Evolutionary conservation across 2,797 vertebrate genomes (phyloP), one percentile per base, ranked within the genome.

Genomic region (Sebastes wilsoni): DNA sequence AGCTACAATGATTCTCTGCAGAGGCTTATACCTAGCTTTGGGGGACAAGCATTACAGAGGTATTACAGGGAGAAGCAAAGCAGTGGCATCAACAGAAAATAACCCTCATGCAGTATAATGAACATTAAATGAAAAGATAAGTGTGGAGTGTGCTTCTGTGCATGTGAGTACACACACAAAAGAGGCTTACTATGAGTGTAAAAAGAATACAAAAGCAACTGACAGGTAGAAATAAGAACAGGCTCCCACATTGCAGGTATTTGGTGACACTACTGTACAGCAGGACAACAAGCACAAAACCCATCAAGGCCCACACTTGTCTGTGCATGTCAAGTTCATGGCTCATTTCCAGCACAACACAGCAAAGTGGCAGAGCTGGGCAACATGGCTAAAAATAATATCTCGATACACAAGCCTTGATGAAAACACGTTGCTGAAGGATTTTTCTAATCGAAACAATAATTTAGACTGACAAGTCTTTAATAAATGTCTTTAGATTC

Each of bases 1-100:
- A 34, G 71, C 68, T 8, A 55, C 49, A 56, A 64, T 64, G 23
- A 68, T 83, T 86, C 73, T 80, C 78, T 66, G 58, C 70, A 71
- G 68, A 72, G 73, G 72, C 49, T 81, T 59, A 65, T 28, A 73
- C 65, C 25, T 65, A 46, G n/a, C 79, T 72, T 60, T 4, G 3
- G 72, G 79, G 65, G 60, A n/a, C 12, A 67, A 18, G 32, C 36
- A 59, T 58, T 59, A 81, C 69, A 79, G 60, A 82, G 38, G 81
- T 34, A 72, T 68, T 30, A 78, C 32, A 71, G n/a, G 10, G 66
- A 83, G 16, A 78, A 67, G 34, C 49, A 69, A 62, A 88, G n/a
- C 30, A 27, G 38, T 20, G 25, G 65, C 62, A 73, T 42, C 54
- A 27, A 78, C 5, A 60, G 59, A 64, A 80, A 79, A 75, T 58